Percentiles rank a stretch among this genome's conserved stretches.
These are phyloP conservation scores for Bombus polaris DNA, from an alignment of 1,140 invertebrate genomes.

Conservation along the genomic window DNA sequence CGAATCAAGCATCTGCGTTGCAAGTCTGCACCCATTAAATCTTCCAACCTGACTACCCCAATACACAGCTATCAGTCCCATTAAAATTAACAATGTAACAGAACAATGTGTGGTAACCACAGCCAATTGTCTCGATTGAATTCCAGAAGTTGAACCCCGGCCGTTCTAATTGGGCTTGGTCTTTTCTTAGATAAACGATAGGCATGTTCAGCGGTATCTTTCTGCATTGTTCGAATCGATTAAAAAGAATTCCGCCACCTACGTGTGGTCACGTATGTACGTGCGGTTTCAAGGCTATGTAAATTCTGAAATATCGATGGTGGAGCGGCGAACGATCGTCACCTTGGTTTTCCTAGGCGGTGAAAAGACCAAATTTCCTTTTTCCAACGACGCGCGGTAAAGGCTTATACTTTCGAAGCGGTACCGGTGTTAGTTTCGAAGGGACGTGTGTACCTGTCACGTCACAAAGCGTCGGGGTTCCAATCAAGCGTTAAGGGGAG, in stretches of 20 bases:
- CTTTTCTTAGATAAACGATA: slow-evolving; percentile 44
- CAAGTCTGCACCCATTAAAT: not conserved
- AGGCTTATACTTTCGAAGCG: slow-evolving; percentile 8
- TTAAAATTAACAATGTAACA: slow-evolving; percentile 52
- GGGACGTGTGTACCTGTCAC: slow-evolving; percentile 55
- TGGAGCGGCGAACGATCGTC: not conserved
- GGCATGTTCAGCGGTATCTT: slow-evolving; percentile 3
- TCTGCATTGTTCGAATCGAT: slow-evolving; percentile 29
- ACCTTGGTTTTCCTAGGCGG: slow-evolving; percentile 12
- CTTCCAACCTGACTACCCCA: not conserved
- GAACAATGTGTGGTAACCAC: slow-evolving; percentile 7
- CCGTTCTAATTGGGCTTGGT: slow-evolving; percentile 35
- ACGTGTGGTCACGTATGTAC: not conserved
- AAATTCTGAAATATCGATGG: slow-evolving; percentile 35
- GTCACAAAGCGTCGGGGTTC: slow-evolving; percentile 61
- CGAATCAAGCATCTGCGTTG: not conserved
- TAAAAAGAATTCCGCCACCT: slow-evolving; percentile 21
- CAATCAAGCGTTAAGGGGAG: slow-evolving; percentile 69
- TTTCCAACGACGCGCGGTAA: not conserved
- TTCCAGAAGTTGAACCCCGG: slow-evolving; percentile 15
- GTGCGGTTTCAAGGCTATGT: not conserved
- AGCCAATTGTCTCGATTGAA: not conserved
- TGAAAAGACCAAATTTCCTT: slow-evolving; percentile 4
- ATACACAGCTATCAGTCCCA: slow-evolving; percentile 14
- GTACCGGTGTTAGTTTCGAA: slow-evolving; percentile 43